These are phyloP conservation scores for Odontamblyopus rebecca DNA, from an alignment of 2,797 vertebrate genomes.

Conservation along the genomic window DNA sequence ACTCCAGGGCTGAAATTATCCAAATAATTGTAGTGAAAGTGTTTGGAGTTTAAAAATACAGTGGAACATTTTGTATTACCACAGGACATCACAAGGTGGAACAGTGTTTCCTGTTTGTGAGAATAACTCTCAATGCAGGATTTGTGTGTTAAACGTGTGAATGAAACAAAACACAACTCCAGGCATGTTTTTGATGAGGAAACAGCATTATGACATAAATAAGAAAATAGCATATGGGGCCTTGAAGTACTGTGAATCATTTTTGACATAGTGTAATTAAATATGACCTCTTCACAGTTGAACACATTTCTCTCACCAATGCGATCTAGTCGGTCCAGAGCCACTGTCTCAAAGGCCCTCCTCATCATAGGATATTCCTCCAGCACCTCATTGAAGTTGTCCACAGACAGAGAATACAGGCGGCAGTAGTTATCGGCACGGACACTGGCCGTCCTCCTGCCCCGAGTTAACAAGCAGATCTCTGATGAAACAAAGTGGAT, in stretches of 20 bases:
- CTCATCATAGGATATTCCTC: constrained; percentile 99
- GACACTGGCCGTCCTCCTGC: constrained; percentile 93
- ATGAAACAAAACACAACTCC: no score
- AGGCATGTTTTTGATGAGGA: no score
- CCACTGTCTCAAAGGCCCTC: constrained; percentile 95
- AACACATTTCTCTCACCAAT: constrained; percentile 83
- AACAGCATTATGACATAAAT: no score
- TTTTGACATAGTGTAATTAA: background rate
- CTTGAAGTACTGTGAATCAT: background rate
- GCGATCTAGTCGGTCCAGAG: constrained; percentile 92
- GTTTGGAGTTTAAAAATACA: no score
- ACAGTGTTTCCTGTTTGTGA: no score
- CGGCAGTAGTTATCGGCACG: constrained; percentile 95
- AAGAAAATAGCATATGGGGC: no score
- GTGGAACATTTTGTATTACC: no score
- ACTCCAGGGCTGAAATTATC: no score
- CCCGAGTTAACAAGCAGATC: constrained; percentile 94
- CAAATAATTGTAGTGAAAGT: no score
- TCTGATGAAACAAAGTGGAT: constrained; percentile 75
- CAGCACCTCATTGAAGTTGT: constrained; percentile 97
- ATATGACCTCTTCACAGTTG: background rate
- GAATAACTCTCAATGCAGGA: no score
- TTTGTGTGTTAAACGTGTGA: no score
- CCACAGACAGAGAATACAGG: constrained; percentile 94
- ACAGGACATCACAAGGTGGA: no score